Evolutionary conservation across 2,888 invertebrate species (phyloP), one percentile per base, ranked within the genome.

Genomic region (Liodrosophila aerea): DNA sequence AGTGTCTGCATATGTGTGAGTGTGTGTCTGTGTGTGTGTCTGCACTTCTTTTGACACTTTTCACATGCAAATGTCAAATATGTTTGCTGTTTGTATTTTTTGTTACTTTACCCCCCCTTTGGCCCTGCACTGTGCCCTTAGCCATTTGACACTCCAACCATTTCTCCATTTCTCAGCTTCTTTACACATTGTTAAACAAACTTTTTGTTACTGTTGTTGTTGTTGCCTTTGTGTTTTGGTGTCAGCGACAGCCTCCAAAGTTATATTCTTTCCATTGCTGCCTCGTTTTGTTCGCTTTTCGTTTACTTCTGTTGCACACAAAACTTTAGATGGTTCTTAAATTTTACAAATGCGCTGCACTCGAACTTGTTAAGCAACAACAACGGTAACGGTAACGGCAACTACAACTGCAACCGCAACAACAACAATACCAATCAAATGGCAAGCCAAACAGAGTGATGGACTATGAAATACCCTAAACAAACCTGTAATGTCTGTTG

Each of bases 11-110:
- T 34, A 12, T 53, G 13, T 45, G 8, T 53, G 16, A 31, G n/a
- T 46, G 15, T 60, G 31, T 44, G 34, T 54, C 43, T 43, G 22
- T 61, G 40, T 57, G 18, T 41, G 36, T 44, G 53, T 57, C 22
- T 62, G 12, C n/a, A n/a, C 61, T 64, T 59, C 68, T 70, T 76
- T 77, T 76, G 76, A 76, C 83, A 76, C 75, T 83, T 80, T 76
- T 70, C 66, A 73, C 75, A 81, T 83, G 81, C 75, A 81, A 83
- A 81, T 81, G 76, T 73, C 82, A 78, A 82, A 78, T 82, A 70
- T 80, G 66, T 83, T 78, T 83, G 69, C 67, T 45, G 49, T 64
- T 57, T 53, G 45, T 57, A 56, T 72, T 58, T 58, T 34, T 53
- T 30, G 15, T 39, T 27, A 29, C 31, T 46, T 16, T 34, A 33